phyloP scores from a whole-genome alignment of 2,797 vertebrate species.

The Discoglossus pictus region DNA sequence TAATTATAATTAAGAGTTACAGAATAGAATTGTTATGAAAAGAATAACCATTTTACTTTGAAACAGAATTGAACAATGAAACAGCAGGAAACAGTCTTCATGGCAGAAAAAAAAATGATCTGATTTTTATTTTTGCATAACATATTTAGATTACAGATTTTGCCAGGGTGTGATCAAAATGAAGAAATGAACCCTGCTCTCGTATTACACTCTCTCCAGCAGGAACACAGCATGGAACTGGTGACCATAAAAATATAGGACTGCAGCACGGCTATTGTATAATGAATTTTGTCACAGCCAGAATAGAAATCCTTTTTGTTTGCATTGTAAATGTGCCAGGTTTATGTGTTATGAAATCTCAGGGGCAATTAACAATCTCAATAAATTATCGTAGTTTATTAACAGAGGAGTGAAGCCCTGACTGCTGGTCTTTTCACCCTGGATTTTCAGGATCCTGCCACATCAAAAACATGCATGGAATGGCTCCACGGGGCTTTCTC shows the following conservation, averaged over 20 bases:
- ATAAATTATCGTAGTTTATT: conserved; percentile 46
- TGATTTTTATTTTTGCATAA: background rate
- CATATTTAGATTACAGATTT: conserved; percentile 17
- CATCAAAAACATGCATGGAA: conserved; percentile 6
- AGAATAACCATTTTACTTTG: too few species aligned
- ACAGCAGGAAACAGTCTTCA: too few species aligned
- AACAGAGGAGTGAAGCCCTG: conserved; percentile 18
- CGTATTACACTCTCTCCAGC: conserved; percentile 11
- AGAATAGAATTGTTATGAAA: too few species aligned
- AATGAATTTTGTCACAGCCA: conserved; percentile 34
- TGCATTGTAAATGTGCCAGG: conserved; percentile 42
- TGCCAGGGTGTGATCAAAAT: conserved; percentile 16
- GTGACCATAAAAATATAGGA: conserved; percentile 36
- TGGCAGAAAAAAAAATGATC: too few species aligned
- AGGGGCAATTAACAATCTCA: conserved; percentile 44
- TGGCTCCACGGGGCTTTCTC: too few species aligned
- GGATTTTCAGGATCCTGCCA: background rate
- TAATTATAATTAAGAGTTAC: too few species aligned
- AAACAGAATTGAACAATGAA: too few species aligned
- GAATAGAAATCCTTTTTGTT: conserved; percentile 36
- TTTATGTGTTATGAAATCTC: conserved; percentile 47
- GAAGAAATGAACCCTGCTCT: conserved; percentile 17
- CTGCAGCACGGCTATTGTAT: conserved; percentile 17
- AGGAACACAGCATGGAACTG: conserved; percentile 21
- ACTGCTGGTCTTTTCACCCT: conserved; percentile 21